Percentiles rank a stretch among this genome's conserved stretches.
phyloP scores from a whole-genome alignment of 2,113 vertebrate species.

The Hymenochirus boettgeri region DNA sequence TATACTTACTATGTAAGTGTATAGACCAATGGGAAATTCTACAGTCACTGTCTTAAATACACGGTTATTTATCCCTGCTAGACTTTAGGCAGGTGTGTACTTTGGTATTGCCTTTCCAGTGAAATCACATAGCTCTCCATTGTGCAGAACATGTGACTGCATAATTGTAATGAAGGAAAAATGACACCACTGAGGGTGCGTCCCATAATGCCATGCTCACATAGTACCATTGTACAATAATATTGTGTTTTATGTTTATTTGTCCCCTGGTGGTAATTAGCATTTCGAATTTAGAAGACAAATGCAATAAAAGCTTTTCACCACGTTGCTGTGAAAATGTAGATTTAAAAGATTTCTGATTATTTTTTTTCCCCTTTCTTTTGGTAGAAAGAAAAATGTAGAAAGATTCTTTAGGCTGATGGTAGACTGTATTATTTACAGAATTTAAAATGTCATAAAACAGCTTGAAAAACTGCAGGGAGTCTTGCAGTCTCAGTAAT shows the following conservation, averaged over 20 bases:
- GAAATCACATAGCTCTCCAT: slow-evolving; percentile 21
- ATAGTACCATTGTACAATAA: slow-evolving; percentile 48
- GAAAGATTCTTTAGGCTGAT: slow-evolving; percentile 49
- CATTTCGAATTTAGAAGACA: slow-evolving; percentile 54
- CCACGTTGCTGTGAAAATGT: slow-evolving; percentile 56
- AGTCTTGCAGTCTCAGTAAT: slow-evolving; percentile 56
- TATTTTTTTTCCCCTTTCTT: slow-evolving; percentile 49
- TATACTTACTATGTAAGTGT: too few relatives aligned
- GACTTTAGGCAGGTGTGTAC: slow-evolving; percentile 20
- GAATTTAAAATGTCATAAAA: slow-evolving; percentile 75
- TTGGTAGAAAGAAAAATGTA: slow-evolving; percentile 48
- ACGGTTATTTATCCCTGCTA: slow-evolving; percentile 19
- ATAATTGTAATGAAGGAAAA: slow-evolving; percentile 50
- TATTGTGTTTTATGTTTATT: slow-evolving; percentile 62
- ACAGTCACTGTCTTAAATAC: not conserved
- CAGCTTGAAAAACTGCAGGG: slow-evolving; percentile 66
- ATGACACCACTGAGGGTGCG: slow-evolving; percentile 48
- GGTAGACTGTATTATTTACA: slow-evolving; percentile 68
- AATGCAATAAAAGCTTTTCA: slow-evolving; percentile 55
- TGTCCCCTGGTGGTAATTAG: slow-evolving; percentile 55
- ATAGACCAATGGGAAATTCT: too few relatives aligned
- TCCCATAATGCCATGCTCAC: slow-evolving; percentile 49
- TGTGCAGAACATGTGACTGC: slow-evolving; percentile 47
- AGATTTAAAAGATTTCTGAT: slow-evolving; percentile 55
- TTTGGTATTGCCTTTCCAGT: slow-evolving; percentile 9